A percentile compares a stretch with the other conserved stretches of the same genome.
Conservation (phyloP, 2,113 vertebrate species). For the Numenius arquata region DNA sequence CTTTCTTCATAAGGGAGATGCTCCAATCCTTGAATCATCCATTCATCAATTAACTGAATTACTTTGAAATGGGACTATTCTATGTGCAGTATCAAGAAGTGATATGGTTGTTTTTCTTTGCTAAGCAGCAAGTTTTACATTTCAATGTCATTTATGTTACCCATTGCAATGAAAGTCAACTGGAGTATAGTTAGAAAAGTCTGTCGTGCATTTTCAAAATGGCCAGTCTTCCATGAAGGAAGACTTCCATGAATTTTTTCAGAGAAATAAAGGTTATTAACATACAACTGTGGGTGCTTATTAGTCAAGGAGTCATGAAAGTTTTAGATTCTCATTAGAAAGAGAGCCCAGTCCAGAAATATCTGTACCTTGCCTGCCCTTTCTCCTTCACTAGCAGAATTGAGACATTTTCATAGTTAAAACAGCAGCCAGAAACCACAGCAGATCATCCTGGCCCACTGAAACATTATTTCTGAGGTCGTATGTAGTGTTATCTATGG, state of each 20-base stretch:
- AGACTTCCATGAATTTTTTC: no score
- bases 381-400: neutral
- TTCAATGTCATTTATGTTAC: neutral
- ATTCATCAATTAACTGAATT: neutral
- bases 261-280: neutral
- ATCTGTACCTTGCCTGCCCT: neutral
- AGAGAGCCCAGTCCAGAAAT: neutral
- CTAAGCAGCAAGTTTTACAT: neutral
- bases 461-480: neutral
- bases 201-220: neutral
- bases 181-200: neutral
- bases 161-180: neutral
- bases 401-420: neutral
- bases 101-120: neutral
- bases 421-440: neutral
- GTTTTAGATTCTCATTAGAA: slow-evolving; percentile 12
- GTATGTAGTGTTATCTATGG: neutral
- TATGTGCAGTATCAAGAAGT: neutral
- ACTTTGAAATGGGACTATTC: neutral
- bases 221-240: neutral
- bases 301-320: neutral
- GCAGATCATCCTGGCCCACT: neutral
- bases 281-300: neutral
- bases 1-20: no score
- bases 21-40: no score